Conservation (phyloP, 2,888 invertebrate species). For the Sinodicranocentrus sp. region DNA sequence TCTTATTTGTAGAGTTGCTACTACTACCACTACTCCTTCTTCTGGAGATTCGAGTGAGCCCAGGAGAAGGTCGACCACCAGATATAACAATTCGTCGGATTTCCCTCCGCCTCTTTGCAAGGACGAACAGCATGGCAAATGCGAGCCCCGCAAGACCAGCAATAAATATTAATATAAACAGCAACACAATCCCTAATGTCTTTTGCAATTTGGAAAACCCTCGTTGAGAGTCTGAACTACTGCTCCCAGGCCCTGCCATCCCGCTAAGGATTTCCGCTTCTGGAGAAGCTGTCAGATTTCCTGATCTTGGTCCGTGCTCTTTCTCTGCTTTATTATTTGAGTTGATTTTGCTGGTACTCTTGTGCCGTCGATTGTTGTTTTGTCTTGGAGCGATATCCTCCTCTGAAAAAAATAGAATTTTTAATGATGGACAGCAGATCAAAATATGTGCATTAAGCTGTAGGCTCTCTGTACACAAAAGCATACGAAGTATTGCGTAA, state of each 20-base stretch:
- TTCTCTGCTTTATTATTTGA: constrained; percentile 37
- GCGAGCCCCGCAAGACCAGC: constrained; percentile 56
- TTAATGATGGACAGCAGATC: constrained; percentile 25
- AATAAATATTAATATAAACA: constrained; percentile 76
- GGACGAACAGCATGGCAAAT: constrained; percentile 47
- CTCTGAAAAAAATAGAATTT: constrained; percentile 45
- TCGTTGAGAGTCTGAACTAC: constrained; percentile 25
- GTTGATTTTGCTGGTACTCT: not conserved
- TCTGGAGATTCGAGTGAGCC: not conserved
- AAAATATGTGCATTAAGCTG: not conserved
- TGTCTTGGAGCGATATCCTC: constrained; percentile 24
- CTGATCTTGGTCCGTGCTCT: constrained; percentile 23
- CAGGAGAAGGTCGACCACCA: no score
- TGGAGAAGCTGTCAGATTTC: constrained; percentile 59
- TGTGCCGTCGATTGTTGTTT: constrained; percentile 5
- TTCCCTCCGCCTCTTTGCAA: constrained; percentile 49
- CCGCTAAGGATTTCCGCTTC: constrained; percentile 2
- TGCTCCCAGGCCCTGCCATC: not conserved
- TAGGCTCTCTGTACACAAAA: not conserved
- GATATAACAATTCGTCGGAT: constrained; percentile 65
- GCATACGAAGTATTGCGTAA: no score
- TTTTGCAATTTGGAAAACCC: constrained; percentile 72
- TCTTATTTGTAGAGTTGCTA: constrained; percentile 20
- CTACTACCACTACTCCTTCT: constrained; percentile 9
- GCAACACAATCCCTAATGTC: constrained; percentile 75